Evolutionary conservation across 1,140 invertebrate species (phyloP), one percentile per base, ranked within the genome.

Genomic region (Cydia strobilella): DNA sequence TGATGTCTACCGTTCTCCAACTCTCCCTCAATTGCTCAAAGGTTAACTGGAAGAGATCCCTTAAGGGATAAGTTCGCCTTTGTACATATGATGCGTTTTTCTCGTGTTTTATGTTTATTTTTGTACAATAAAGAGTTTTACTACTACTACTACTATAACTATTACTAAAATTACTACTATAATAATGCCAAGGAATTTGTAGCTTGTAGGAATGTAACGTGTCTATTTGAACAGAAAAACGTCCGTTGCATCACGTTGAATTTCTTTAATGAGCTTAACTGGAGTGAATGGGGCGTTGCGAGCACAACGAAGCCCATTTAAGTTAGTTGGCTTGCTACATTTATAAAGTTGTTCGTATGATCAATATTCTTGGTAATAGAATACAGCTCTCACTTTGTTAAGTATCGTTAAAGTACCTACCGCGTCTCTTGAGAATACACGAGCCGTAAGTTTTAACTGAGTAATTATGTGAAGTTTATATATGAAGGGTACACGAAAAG

Each of bases 201-300:
- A 59, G 18, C 5, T 59, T 59, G n/a, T 20, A 59, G 18, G 51
- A 59, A 59, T 59, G 54, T 59, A 6, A 59, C 18, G 54, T 23
- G 2, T 59, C 18, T 59, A 59, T 59, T 59, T 59, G 20, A 59
- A 59, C 7, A 9, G 54, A 23, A 59, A 59, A 59, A 23, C 20
- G 1, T 23, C 18, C 18, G 27, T 31, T 66, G 27, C 63, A 69
- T 18, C 31, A 18, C n/a, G 63, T 18, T 39, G 65, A n/a, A 35
- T 69, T 69, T 69, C 65, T 69, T 69, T 69, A 69, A 69, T 69
- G 65, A 69, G 65, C 65, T 69, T 39, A 42, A 69, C 65, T 69
- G 65, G 63, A 39, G 13, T 69, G 65, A 69, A 69, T 69, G n/a
- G 65, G 31, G 35, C 65, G 31, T 20, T n/a, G n/a, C 27, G 65